Evolutionary conservation across 2,113 vertebrate genomes (phyloP).

Genomic region (Cisticola juncidis): DNA sequence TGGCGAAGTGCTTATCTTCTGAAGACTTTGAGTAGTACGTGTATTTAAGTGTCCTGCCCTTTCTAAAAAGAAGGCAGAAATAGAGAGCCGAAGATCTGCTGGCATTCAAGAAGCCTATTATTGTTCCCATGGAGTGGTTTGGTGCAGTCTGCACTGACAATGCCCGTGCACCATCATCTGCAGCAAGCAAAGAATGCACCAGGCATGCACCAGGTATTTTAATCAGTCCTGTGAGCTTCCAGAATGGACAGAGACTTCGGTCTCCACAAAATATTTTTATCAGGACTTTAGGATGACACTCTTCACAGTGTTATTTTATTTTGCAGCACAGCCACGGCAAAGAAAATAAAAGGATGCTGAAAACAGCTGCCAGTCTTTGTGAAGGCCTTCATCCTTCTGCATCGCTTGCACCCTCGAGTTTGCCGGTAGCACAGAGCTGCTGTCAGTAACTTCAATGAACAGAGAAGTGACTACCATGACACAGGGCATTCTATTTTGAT

Average conservation of each 20-base stretch:
- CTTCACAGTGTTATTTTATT: background rate
- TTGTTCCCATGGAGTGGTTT: background rate
- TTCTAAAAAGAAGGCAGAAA: background rate
- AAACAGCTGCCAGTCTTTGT: background rate
- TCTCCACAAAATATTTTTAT: background rate
- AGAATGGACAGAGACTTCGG: background rate
- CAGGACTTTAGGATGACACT: background rate
- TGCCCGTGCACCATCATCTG: background rate
- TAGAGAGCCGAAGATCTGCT: background rate
- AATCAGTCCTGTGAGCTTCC: background rate
- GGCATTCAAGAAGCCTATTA: background rate
- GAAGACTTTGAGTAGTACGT: background rate
- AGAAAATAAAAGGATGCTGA: background rate
- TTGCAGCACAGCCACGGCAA: background rate
- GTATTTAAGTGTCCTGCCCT: background rate
- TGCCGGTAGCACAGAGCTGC: background rate
- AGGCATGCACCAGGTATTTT: background rate
- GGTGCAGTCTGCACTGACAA: background rate
- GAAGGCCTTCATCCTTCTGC: background rate
- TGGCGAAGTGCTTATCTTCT: background rate
- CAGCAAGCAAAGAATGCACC: background rate
- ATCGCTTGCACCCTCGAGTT: background rate
- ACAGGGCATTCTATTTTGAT: background rate
- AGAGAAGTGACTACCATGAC: background rate
- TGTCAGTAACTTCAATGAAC: background rate